Evolutionary conservation across 2,888 invertebrate genomes (phyloP).

Genomic region (Drosophila flavopinicola): DNA sequence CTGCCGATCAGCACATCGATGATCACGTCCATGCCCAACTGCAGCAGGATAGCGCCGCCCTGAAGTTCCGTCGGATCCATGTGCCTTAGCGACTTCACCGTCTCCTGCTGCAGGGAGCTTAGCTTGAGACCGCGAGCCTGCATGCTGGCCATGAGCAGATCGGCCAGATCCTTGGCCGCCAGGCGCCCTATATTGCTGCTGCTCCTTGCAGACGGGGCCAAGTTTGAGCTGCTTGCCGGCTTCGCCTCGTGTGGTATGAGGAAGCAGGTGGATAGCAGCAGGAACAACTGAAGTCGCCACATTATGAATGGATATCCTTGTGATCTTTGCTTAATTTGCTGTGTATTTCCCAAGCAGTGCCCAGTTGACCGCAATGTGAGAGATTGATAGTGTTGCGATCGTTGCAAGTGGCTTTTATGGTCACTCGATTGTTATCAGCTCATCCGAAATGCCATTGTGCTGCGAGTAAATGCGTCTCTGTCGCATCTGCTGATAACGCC

Average conservation of each 20-base stretch:
- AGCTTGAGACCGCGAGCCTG: conserved; percentile 56
- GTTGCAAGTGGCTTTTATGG: conserved; percentile 42
- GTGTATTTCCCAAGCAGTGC: neutral
- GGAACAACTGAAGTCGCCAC: conserved; percentile 71
- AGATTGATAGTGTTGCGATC: conserved; percentile 37
- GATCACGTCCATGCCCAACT: conserved; percentile 66
- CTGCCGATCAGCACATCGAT: conserved; percentile 63
- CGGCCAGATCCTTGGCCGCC: conserved; percentile 69
- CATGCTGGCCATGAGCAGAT: conserved; percentile 67
- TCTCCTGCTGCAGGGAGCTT: conserved; percentile 36
- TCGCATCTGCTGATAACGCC: conserved; percentile 36
- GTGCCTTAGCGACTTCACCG: conserved; percentile 42
- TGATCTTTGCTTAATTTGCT: neutral
- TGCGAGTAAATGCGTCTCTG: conserved; percentile 27
- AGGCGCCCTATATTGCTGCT: conserved; percentile 44
- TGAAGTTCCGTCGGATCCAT: conserved; percentile 30
- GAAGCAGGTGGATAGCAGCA: conserved; percentile 66
- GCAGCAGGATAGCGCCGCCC: conserved; percentile 36
- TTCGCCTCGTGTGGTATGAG: conserved; percentile 65
- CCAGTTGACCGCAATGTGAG: conserved; percentile 24
- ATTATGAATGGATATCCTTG: conserved; percentile 40
- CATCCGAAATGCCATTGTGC: conserved; percentile 27
- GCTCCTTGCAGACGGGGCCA: neutral
- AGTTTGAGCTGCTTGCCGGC: conserved; percentile 30
- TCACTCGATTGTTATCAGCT: conserved; percentile 13